Evolutionary conservation across 1,140 invertebrate genomes (phyloP).

Genomic region (Drosophila orena): DNA sequence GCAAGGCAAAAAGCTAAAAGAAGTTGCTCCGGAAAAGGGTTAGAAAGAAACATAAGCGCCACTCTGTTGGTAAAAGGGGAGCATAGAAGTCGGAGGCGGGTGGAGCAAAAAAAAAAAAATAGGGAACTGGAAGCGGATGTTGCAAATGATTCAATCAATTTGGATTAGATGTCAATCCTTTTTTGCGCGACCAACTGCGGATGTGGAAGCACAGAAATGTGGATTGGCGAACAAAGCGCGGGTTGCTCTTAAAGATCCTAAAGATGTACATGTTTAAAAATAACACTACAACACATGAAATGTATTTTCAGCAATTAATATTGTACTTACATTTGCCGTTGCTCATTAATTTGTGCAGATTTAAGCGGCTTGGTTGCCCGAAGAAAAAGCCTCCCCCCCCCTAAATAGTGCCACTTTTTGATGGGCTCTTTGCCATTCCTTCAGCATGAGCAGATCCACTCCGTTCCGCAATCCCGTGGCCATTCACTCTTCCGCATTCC

Average conservation of each 20-base stretch:
- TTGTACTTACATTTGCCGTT: not conserved
- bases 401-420: slow-evolving; percentile 4
- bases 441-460: slow-evolving; percentile 1
- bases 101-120: no score
- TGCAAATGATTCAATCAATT: slow-evolving; percentile 51
- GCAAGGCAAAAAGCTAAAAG: slow-evolving; percentile 22
- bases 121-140: slow-evolving; percentile 42
- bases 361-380: not conserved
- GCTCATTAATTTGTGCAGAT: not conserved
- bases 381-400: not conserved
- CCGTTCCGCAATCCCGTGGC: not conserved
- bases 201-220: slow-evolving; percentile 1
- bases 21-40: slow-evolving; percentile 13
- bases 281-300: no score
- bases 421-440: not conserved
- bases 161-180: slow-evolving; percentile 18
- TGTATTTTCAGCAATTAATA: no score
- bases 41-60: not conserved
- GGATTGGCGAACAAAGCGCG: not conserved
- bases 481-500: slow-evolving; percentile 5
- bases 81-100: not conserved
- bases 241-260: not conserved
- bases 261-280: not conserved
- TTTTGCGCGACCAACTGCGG: slow-evolving; percentile 9
- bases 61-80: no score